Conservation (phyloP, 2,888 invertebrate species). For the Caenorhabditis macrosperma region DNA sequence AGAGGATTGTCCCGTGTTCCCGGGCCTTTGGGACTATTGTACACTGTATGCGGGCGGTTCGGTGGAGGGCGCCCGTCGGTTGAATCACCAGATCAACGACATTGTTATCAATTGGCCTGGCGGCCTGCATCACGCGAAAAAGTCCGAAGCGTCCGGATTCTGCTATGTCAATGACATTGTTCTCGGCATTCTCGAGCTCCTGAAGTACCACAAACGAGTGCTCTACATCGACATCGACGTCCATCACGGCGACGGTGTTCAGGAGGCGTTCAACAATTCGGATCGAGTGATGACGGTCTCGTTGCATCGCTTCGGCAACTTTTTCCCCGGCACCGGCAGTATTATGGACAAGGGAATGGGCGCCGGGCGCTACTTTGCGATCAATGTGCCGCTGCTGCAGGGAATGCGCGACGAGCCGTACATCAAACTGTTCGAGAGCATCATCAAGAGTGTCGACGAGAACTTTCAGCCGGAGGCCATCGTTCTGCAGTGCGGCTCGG, state of each 20-base stretch:
- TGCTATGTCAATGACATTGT: conserved; percentile 99
- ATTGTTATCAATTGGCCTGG: conserved; percentile 99
- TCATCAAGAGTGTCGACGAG: conserved; percentile 90
- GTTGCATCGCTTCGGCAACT: conserved; percentile 95
- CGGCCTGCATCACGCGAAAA: conserved; percentile 98
- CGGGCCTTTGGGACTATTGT: conserved; percentile 98
- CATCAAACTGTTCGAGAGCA: conserved; percentile 88
- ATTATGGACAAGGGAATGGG: conserved; percentile 99
- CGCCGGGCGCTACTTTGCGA: conserved; percentile 91
- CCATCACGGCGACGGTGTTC: conserved; percentile 86
- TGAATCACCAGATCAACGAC: conserved; percentile 83
- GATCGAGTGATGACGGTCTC: conserved; percentile 93
- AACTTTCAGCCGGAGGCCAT: conserved; percentile 96
- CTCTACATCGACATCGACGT: conserved; percentile 99
- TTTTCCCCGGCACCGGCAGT: conserved; percentile 98
- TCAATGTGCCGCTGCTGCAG: conserved; percentile 97
- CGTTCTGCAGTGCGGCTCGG: conserved; percentile 95
- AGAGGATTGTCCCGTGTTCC: conserved; percentile 89
- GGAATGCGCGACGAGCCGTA: conserved; percentile 91
- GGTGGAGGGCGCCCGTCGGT: conserved; percentile 93
- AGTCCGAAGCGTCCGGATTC: conserved; percentile 92
- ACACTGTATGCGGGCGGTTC: conserved; percentile 98
- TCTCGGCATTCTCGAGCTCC: conserved; percentile 93
- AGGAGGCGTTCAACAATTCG: conserved; percentile 79
- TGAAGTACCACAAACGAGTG: conserved; percentile 85